Evolutionary conservation across 2,888 invertebrate species (phyloP), one percentile per base, ranked within the genome.

Genomic region (Romanomermis culicivorax): DNA sequence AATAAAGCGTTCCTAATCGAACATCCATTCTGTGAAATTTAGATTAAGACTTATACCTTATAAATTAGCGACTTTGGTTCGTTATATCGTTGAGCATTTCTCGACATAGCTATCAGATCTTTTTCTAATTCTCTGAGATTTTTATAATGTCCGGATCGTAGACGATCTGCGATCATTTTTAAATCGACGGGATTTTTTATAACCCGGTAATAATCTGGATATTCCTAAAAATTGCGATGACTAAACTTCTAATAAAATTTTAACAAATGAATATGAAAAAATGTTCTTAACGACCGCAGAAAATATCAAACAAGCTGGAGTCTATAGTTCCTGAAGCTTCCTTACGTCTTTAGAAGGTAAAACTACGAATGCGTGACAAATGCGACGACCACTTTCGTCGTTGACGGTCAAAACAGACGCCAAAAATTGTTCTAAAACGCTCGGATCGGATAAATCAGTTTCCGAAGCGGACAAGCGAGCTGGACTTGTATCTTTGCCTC

Each of bases 31-130:
- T n/a, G n/a, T n/a, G n/a, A n/a, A n/a, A n/a, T n/a, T 55, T n/a
- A 54, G 20, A 26, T 54, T 23, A 58, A 2, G 43, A 55, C 3
- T 27, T 36, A 2, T 48, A 70, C 72, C 67, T 87, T 89, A 68
- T 89, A 93, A 62, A 95, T 91, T 68, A 83, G 82, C 17, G 91
- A 91, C 1, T 88, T 88, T 0, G 95, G 88, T 67, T 93, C 93
- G 69, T 95, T 95, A 68, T 89, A 97, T 23, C 80, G 76, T 68
- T 89, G 91, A 0, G 95, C 95, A 71, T 97, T 97, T 61, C 83
- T 81, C 51, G 85, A 84, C 83, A 97, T 85, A 53, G 85, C 74
- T 60, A 82, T 70, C 42, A 97, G 72, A 74, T 97, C 95, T 58
- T 80, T 80, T 69, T 91, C 91, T 75, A 97, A 76, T 55, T 89